Evolutionary conservation across 2,888 invertebrate genomes (phyloP).

Genomic region (Drosophila paramelanica): DNA sequence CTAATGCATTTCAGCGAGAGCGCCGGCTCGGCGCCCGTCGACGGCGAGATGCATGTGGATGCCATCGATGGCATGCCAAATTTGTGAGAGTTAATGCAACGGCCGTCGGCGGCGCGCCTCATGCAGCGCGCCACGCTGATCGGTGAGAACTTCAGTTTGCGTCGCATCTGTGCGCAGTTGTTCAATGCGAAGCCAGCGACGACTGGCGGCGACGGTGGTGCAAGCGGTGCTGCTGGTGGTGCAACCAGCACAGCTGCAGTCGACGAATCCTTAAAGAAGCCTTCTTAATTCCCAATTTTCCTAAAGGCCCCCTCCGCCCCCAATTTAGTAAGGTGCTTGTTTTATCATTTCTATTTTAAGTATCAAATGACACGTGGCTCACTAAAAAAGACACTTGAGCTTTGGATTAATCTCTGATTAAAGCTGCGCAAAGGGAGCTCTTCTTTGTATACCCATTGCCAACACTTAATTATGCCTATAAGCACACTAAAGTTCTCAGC

Average conservation of each 20-base stretch:
- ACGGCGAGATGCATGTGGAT: constrained; percentile 2
- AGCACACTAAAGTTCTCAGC: background rate
- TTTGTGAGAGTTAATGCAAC: constrained; percentile 83
- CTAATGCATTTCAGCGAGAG: constrained; percentile 89
- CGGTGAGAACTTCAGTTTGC: constrained; percentile 72
- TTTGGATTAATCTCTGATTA: background rate
- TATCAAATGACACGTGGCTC: constrained; percentile 27
- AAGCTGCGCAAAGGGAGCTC: background rate
- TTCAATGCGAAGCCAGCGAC: constrained; percentile 47
- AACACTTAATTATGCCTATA: background rate
- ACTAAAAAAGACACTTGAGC: constrained; percentile 17
- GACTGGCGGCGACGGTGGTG: background rate
- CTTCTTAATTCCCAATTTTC: constrained; percentile 16
- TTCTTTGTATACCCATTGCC: background rate
- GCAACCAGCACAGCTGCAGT: background rate
- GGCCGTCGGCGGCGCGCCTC: constrained; percentile 52
- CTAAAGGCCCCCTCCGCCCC: background rate
- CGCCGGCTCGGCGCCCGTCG: constrained; percentile 19
- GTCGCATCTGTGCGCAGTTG: constrained; percentile 75
- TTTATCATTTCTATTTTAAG: constrained; percentile 23
- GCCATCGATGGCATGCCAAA: constrained; percentile 37
- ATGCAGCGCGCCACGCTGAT: constrained; percentile 31
- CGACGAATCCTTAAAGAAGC: background rate
- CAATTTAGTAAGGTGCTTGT: constrained; percentile 37
- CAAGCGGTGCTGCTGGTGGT: background rate